These are phyloP conservation scores for Catharus minimus DNA, from an alignment of 2,113 vertebrate species.

Conservation along the genomic window DNA sequence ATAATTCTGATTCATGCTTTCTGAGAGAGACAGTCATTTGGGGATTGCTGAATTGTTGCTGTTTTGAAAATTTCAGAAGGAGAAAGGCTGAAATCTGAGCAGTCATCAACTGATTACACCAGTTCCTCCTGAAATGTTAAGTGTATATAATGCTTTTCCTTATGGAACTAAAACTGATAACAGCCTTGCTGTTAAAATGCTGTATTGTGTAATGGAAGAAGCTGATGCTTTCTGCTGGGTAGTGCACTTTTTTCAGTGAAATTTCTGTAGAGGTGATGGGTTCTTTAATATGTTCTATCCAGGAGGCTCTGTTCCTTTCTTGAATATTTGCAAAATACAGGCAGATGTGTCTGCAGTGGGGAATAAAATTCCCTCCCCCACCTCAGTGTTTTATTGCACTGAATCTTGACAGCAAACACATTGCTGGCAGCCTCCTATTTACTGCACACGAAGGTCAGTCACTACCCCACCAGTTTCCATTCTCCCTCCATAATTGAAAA, in stretches of 20 bases:
- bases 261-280: neutral
- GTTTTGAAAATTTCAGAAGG: conserved; percentile 17
- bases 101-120: neutral
- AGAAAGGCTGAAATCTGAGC: conserved; percentile 14
- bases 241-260: neutral
- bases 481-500: neutral
- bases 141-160: conserved; percentile 11
- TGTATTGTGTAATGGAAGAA: neutral
- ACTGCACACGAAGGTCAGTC: rapidly evolving
- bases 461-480: neutral
- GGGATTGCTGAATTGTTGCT: neutral
- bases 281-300: neutral
- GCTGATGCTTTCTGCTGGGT: neutral
- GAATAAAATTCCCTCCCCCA: neutral
- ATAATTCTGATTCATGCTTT: neutral
- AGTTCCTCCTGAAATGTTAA: conserved; percentile 1
- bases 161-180: neutral
- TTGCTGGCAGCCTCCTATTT: neutral
- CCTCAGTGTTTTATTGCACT: neutral
- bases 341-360: neutral
- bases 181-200: neutral
- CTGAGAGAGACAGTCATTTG: neutral
- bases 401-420: neutral
- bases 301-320: neutral
- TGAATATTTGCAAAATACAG: neutral